phyloP scores from a whole-genome alignment of 1,140 invertebrate genomes.

The Probaryconus sp. region DNA sequence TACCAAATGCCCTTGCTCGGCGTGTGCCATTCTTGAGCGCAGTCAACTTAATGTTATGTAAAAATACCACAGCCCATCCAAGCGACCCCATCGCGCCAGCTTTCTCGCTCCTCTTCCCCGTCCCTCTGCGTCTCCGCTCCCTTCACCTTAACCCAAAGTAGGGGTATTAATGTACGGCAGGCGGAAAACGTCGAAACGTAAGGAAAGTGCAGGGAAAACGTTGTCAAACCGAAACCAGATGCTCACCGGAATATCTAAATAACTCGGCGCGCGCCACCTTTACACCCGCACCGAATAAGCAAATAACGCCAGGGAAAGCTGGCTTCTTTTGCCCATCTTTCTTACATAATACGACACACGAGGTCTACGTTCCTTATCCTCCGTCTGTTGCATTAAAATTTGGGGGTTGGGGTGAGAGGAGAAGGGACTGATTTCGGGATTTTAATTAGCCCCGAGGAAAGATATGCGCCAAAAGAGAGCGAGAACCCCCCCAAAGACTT shows the following conservation, averaged over 20 bases:
- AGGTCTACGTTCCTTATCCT: slow-evolving; percentile 20
- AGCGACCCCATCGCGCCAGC: slow-evolving; percentile 28
- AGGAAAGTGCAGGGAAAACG: slow-evolving; percentile 64
- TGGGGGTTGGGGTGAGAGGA: too few relatives aligned
- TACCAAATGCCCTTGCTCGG: slow-evolving; percentile 33
- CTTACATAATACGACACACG: slow-evolving; percentile 50
- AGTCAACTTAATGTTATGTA: slow-evolving; percentile 75
- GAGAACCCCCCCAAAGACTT: slow-evolving; percentile 1
- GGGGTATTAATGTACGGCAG: slow-evolving; percentile 72
- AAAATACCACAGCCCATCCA: slow-evolving; percentile 68
- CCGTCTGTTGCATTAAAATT: slow-evolving; percentile 65
- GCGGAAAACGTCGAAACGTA: slow-evolving; percentile 52
- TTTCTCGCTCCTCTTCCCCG: slow-evolving; percentile 32
- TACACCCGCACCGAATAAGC: slow-evolving; percentile 73
- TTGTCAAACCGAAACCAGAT: slow-evolving; percentile 70
- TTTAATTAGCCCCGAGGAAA: slow-evolving; percentile 70
- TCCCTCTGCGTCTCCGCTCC: slow-evolving; percentile 6
- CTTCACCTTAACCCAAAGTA: slow-evolving; percentile 40
- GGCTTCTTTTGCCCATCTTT: slow-evolving; percentile 41
- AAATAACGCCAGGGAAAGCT: slow-evolving; percentile 68
- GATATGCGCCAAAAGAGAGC: slow-evolving; percentile 23
- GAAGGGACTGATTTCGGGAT: slow-evolving; percentile 70
- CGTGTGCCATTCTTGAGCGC: slow-evolving; percentile 28
- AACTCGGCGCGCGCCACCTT: slow-evolving; percentile 63
- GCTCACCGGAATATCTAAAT: slow-evolving; percentile 76